Evolutionary conservation across 2,888 invertebrate species (phyloP).

Genomic region (Nymphalis urticae): DNA sequence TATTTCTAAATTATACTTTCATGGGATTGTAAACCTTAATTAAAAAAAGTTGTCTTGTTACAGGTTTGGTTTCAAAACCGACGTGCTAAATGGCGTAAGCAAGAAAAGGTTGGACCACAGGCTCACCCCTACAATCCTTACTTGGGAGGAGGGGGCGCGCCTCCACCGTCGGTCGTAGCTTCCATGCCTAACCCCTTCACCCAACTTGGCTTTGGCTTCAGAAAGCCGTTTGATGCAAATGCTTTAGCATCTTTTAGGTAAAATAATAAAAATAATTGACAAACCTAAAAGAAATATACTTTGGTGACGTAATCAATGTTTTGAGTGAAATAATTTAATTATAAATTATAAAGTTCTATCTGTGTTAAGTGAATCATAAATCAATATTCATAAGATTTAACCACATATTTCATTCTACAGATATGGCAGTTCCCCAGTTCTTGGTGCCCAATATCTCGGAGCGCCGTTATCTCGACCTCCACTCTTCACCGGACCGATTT

Average conservation of each 20-base stretch:
- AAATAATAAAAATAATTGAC: conserved; percentile 24
- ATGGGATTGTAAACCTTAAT: neutral
- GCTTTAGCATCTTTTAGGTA: conserved; percentile 87
- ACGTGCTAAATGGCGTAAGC: conserved; percentile 95
- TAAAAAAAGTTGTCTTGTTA: conserved; percentile 49
- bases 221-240: conserved; percentile 87
- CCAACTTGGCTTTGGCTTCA: conserved; percentile 87
- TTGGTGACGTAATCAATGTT: no score
- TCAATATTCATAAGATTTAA: neutral
- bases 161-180: conserved; percentile 87
- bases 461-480: conserved; percentile 72
- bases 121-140: conserved; percentile 95
- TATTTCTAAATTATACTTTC: conserved; percentile 15
- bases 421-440: conserved; percentile 65
- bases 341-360: no score
- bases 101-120: conserved; percentile 95
- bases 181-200: conserved; percentile 91
- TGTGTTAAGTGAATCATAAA: no score
- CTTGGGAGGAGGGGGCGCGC: conserved; percentile 84
- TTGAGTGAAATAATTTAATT: no score
- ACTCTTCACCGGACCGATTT: conserved; percentile 84
- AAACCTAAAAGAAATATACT: neutral
- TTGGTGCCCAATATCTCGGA: conserved; percentile 79
- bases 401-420: conserved; percentile 46
- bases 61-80: conserved; percentile 98